Percentiles rank a stretch among this genome's conserved stretches.
Conservation (phyloP, 2,797 vertebrate genomes). For the Jordanella pulchra region DNA sequence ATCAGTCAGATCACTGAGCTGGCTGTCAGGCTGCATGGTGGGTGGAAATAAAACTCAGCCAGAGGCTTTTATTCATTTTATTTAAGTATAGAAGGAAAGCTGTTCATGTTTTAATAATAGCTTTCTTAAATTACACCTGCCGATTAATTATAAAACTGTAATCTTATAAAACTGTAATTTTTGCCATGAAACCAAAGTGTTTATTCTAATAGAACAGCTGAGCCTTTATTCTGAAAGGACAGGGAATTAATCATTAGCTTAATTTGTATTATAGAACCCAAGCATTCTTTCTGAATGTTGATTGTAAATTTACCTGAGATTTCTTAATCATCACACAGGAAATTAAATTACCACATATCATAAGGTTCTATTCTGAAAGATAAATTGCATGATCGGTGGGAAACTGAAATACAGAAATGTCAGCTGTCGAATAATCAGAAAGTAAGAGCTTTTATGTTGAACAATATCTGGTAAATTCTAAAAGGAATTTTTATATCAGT, state of each 20-base stretch:
- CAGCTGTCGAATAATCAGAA: neutral
- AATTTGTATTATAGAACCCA: too few species aligned
- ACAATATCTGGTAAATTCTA: neutral
- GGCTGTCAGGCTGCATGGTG: constrained; percentile 86
- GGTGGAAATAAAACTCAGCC: constrained; percentile 22
- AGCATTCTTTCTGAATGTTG: neutral
- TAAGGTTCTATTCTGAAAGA: neutral
- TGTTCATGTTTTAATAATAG: neutral
- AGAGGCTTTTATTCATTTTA: neutral
- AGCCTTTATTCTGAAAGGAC: neutral
- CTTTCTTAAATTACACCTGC: neutral
- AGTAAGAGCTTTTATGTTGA: neutral
- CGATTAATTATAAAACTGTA: neutral
- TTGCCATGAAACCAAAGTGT: neutral
- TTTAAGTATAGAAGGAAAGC: neutral
- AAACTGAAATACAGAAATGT: neutral
- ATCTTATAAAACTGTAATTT: neutral
- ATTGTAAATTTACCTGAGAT: too few species aligned
- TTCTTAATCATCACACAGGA: too few species aligned
- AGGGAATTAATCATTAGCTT: neutral
- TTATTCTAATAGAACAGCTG: neutral
- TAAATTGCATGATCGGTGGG: neutral
- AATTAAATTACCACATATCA: neutral
- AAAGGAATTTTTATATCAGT: neutral
- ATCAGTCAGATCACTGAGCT: constrained; percentile 85